Conservation (phyloP, 2,888 invertebrate genomes). For the Cyrtodaria siliqua region DNA sequence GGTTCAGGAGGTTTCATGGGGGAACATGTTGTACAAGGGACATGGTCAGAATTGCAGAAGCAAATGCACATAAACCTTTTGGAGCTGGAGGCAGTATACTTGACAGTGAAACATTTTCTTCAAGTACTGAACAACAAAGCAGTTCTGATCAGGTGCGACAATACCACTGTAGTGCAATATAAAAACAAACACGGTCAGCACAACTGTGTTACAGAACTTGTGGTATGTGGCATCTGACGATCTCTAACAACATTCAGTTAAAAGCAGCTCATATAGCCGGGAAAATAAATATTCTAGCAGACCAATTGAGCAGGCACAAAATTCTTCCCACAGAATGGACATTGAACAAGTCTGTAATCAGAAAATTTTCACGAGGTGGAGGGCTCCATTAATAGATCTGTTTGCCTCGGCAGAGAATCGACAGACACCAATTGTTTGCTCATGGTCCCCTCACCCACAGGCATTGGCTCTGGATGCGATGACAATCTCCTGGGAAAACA, state of each 20-base stretch:
- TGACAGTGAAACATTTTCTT: conserved; percentile 31
- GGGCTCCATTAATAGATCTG: neutral
- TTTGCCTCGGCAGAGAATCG: neutral
- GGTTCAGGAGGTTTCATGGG: conserved; percentile 22
- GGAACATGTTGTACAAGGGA: conserved; percentile 20
- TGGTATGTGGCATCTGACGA: conserved; percentile 17
- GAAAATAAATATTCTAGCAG: conserved; percentile 14
- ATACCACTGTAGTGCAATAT: conserved; percentile 25
- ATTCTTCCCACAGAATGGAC: conserved; percentile 18
- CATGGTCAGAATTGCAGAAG: conserved; percentile 2
- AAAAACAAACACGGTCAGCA: conserved; percentile 9
- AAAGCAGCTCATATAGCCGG: conserved; percentile 15
- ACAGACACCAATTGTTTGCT: neutral
- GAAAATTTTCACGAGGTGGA: conserved; percentile 1
- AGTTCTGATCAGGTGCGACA: conserved; percentile 38
- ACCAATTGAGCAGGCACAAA: conserved; percentile 14
- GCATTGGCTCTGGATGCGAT: conserved; percentile 27
- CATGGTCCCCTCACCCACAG: conserved; percentile 2
- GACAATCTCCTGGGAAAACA: conserved; percentile 24
- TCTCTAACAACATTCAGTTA: conserved; percentile 11
- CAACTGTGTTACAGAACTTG: conserved; percentile 5
- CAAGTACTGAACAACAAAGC: neutral
- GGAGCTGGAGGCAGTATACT: conserved; percentile 33
- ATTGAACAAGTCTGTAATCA: neutral
- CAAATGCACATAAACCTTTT: conserved; percentile 14